Percentiles rank a stretch among this genome's conserved stretches.
Evolutionary conservation across 2,113 vertebrate species (phyloP).

Genomic region (Callipepla squamata): DNA sequence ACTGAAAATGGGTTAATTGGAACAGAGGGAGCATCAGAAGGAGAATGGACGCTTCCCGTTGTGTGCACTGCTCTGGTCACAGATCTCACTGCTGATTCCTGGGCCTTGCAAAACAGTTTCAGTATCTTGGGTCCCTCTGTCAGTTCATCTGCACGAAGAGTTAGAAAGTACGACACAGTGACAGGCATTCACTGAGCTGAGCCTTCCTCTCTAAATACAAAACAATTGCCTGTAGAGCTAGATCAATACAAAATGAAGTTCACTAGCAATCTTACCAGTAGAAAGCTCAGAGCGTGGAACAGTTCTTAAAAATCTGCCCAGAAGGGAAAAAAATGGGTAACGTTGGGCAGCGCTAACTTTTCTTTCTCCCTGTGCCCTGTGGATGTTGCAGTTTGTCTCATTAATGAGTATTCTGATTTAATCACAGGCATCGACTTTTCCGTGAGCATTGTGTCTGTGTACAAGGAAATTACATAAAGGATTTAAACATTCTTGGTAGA

Average conservation of each 20-base stretch:
- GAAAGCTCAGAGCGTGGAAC: background rate
- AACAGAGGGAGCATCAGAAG: background rate
- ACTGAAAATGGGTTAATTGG: slow-evolving; percentile 9
- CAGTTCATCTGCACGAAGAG: background rate
- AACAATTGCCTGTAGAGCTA: background rate
- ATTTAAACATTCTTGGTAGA: slow-evolving; percentile 97
- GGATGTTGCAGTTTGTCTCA: background rate
- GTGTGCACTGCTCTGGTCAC: background rate
- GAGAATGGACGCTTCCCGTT: background rate
- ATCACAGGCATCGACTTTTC: slow-evolving; percentile 93
- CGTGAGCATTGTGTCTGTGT: slow-evolving; percentile 99
- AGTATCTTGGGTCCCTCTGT: background rate
- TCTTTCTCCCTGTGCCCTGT: background rate
- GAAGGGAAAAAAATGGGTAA: background rate
- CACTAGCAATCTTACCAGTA: background rate
- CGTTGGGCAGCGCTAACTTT: fast-evolving
- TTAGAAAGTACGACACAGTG: slow-evolving; percentile 21
- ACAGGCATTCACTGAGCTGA: background rate
- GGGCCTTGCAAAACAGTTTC: slow-evolving; percentile 19
- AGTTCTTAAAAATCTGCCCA: background rate
- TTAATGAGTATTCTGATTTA: background rate
- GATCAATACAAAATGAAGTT: background rate
- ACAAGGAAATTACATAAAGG: slow-evolving; percentile 99
- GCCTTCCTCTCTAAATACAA: slow-evolving; percentile 34
- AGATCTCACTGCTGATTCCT: background rate